Percentiles rank a stretch among this genome's conserved stretches.
phyloP scores from a whole-genome alignment of 1,140 invertebrate species.

The Apis laboriosa region DNA sequence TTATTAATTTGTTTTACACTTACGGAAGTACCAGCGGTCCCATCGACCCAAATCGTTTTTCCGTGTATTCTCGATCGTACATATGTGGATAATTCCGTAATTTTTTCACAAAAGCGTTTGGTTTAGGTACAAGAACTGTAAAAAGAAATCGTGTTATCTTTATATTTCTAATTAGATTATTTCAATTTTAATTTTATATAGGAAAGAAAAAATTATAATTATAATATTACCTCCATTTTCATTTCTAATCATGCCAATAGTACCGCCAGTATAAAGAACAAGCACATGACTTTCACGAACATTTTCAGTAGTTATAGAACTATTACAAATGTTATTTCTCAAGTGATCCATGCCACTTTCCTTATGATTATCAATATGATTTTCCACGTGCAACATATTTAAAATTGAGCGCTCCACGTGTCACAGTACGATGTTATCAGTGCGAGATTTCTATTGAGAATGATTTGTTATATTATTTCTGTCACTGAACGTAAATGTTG shows the following conservation, averaged over 20 bases:
- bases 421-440: not conserved
- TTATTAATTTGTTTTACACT: constrained; percentile 62
- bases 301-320: constrained; percentile 29
- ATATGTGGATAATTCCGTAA: constrained; percentile 87
- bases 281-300: constrained; percentile 82
- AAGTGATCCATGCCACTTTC: not conserved
- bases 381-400: not conserved
- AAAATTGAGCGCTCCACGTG: not conserved
- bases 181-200: not conserved
- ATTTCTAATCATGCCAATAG: constrained; percentile 93
- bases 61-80: constrained; percentile 86
- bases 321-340: not conserved
- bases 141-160: constrained; percentile 35
- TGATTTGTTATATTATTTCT: constrained; percentile 37
- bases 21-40: constrained; percentile 86
- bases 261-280: constrained; percentile 93
- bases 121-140: constrained; percentile 84
- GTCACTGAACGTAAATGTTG: too few species aligned
- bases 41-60: constrained; percentile 81
- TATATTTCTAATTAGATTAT: not conserved
- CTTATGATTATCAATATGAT: too few species aligned
- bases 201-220: not conserved
- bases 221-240: constrained; percentile 83
- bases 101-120: constrained; percentile 83
- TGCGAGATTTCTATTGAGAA: not conserved